phyloP scores from a whole-genome alignment of 37 sponge, comb jelly and placozoan species.

The Haliclona indistincta region DNA sequence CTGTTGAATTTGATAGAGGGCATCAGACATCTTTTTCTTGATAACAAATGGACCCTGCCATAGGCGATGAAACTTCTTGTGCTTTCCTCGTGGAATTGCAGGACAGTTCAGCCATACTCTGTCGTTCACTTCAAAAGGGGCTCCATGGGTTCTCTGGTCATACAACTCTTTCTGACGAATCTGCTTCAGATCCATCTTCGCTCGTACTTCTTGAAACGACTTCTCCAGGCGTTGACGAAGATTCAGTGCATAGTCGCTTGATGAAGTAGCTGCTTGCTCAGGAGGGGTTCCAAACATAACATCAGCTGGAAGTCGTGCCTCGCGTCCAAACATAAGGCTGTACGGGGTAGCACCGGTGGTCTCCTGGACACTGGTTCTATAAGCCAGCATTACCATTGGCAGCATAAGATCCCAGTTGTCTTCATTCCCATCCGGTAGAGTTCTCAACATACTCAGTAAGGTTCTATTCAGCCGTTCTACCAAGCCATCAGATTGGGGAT shows the following conservation, averaged over 20 bases:
- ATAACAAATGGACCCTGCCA: slow-evolving; percentile 49
- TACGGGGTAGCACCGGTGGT: slow-evolving; percentile 27
- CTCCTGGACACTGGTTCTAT: slow-evolving; percentile 43
- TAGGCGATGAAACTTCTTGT: slow-evolving; percentile 48
- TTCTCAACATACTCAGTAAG: neutral
- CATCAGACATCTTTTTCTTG: slow-evolving; percentile 14
- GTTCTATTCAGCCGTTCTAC: slow-evolving; percentile 57
- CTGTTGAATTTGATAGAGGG: slow-evolving; percentile 27
- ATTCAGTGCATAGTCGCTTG: slow-evolving; percentile 2
- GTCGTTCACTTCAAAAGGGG: slow-evolving; percentile 38
- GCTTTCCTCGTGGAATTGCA: slow-evolving; percentile 21
- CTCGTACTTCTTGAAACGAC: slow-evolving; percentile 13
- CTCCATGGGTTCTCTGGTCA: slow-evolving; percentile 38
- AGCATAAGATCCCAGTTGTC: slow-evolving; percentile 28
- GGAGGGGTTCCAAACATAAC: slow-evolving; percentile 9
- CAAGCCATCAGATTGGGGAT: slow-evolving; percentile 60
- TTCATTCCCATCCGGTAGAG: neutral
- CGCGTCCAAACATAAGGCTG: slow-evolving; percentile 53
- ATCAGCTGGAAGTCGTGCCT: slow-evolving; percentile 39
- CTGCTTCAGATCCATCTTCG: neutral
- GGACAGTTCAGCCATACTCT: slow-evolving; percentile 55
- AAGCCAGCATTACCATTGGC: slow-evolving; percentile 37
- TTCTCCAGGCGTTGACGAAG: slow-evolving; percentile 2
- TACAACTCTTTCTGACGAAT: slow-evolving; percentile 27
- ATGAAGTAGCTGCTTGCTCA: slow-evolving; percentile 7